Evolutionary conservation across 2,888 invertebrate genomes (phyloP), one percentile per base, ranked within the genome.

Genomic region (Oxystoma pomonae): DNA sequence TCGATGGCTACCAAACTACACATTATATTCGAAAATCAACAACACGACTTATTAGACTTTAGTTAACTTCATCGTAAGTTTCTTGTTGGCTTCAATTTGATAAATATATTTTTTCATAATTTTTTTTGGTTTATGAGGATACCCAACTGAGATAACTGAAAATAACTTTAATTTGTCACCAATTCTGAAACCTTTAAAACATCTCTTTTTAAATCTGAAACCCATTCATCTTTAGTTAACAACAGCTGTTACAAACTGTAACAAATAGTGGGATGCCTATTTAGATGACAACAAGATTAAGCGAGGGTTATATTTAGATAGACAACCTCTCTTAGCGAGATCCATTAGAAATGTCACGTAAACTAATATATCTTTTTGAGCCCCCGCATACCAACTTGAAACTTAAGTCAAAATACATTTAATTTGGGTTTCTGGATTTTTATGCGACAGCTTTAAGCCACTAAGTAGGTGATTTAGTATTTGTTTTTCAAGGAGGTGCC

Each of bases 231-330:
- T 60, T 60, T 20, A 49, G 58, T 16, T 20, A 61, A 61, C 58
- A 61, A 61, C 65, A 65, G 65, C 65, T 65, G 35, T 12, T 35
- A 35, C 55, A 52, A 61, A 62, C 61, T 56, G 65, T 57, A 65
- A 61, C 65, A 62, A 65, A 56, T 59, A 59, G 61, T 65, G 65
- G 61, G 65, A 65, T 62, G 58, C 59, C 61, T 56, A 19, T 9
- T 19, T n/a, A 57, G 50, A 57, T 59, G 65, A 65, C 62, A 61
- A 61, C 51, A 61, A 62, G 65, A 65, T 65, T 65, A 65, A 65
- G 56, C 56, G 55, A 52, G 64, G 62, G 61, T 65, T 65, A 65
- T 65, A 65, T 65, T 65, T 65, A 65, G 65, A 65, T 62, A 59
- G 56, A 62, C 65, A 59, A 62, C 59, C 61, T 61, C 59, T 55